phyloP scores from a whole-genome alignment of 2,113 vertebrate genomes.

The Scalopus aquaticus region DNA sequence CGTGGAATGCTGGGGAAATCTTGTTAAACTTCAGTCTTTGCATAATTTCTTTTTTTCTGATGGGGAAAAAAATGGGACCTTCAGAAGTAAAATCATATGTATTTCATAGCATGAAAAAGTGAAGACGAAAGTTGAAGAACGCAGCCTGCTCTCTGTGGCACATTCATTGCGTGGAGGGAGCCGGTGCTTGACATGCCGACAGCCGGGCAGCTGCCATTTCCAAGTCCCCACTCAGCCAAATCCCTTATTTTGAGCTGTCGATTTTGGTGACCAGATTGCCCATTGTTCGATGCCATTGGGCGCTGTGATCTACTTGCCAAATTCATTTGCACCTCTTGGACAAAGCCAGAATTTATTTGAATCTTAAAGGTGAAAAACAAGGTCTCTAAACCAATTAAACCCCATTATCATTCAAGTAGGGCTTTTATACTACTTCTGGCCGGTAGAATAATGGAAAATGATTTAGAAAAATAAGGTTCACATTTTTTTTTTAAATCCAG shows the following conservation, averaged over 20 bases:
- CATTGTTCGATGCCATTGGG: neutral
- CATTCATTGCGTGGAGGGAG: neutral
- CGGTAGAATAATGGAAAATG: neutral
- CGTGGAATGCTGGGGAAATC: neutral
- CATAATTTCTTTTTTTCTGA: neutral
- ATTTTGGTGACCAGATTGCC: slow-evolving; percentile 7
- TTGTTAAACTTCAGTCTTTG: neutral
- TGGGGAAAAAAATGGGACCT: neutral
- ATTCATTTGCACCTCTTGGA: neutral
- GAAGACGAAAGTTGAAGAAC: neutral
- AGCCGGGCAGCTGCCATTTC: neutral
- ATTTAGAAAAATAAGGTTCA: neutral
- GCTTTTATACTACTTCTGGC: neutral
- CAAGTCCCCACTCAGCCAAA: neutral
- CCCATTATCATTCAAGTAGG: neutral
- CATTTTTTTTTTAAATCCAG: fast-evolving
- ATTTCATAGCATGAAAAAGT: neutral
- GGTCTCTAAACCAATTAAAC: neutral
- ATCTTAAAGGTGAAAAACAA: slow-evolving; percentile 21
- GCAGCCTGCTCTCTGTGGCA: neutral
- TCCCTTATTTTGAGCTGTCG: neutral
- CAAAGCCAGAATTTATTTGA: slow-evolving; percentile 25
- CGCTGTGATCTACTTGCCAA: neutral
- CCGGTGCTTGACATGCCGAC: fast-evolving
- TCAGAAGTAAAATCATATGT: neutral